phyloP scores from a whole-genome alignment of 2,888 invertebrate species.

The Sesamia inferens region DNA sequence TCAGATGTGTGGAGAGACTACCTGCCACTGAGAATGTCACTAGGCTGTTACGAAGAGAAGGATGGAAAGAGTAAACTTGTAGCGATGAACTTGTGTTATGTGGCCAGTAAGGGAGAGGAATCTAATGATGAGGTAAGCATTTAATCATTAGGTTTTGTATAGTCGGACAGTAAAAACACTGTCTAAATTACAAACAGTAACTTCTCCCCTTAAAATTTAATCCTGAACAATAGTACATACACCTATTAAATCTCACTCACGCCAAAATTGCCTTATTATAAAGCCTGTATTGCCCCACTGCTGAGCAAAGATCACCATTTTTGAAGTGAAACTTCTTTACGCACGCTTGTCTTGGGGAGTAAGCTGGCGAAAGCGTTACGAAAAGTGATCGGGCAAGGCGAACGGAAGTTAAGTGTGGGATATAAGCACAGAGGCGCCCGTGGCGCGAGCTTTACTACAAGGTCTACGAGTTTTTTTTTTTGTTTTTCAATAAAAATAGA shows the following conservation, averaged over 20 bases:
- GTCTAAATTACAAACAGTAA: neutral
- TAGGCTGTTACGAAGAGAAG: constrained; percentile 77
- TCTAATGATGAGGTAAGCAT: constrained; percentile 60
- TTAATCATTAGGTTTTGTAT: neutral
- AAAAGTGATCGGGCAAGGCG: no score
- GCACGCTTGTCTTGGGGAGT: no score
- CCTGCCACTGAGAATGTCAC: constrained; percentile 72
- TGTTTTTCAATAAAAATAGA: no score
- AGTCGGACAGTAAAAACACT: neutral
- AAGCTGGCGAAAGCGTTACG: no score
- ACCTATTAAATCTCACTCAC: neutral
- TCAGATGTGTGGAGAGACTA: constrained; percentile 71
- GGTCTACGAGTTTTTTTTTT: no score
- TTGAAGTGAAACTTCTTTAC: no score
- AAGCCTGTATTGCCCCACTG: no score
- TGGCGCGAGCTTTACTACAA: no score
- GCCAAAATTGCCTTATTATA: no score
- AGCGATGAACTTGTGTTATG: constrained; percentile 77
- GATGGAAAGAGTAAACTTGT: constrained; percentile 73
- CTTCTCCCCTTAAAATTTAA: neutral
- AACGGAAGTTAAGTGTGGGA: no score
- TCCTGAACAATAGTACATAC: neutral
- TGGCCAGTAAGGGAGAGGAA: constrained; percentile 61
- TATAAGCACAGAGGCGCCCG: no score
- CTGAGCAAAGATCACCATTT: no score